These are phyloP conservation scores for Malacoctenus gilli DNA, from an alignment of 2,797 vertebrate genomes.

Conservation along the genomic window DNA sequence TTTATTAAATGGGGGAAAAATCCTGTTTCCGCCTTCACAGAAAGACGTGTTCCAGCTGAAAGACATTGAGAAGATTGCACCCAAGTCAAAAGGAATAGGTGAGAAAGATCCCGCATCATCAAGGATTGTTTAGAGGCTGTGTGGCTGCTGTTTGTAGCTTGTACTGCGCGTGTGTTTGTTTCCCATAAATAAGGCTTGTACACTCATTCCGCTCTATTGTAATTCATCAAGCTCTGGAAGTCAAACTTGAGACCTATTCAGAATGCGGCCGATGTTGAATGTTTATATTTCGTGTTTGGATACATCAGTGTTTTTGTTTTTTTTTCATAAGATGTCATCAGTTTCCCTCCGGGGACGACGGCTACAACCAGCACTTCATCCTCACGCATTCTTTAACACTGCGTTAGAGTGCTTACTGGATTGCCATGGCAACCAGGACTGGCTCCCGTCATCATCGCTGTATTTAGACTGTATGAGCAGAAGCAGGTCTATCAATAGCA, in stretches of 20 bases:
- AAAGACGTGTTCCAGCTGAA: conserved; percentile 99
- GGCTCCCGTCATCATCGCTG: conserved; percentile 24
- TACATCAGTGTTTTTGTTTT: background rate
- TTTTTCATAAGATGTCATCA: background rate
- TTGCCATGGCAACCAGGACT: conserved; percentile 47
- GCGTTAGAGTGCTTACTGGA: conserved; percentile 28
- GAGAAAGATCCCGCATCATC: too few species aligned
- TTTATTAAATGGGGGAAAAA: too few species aligned
- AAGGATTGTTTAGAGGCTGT: too few species aligned
- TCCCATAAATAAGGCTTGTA: too few species aligned
- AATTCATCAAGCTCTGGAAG: too few species aligned
- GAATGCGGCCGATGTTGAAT: background rate
- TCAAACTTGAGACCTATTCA: too few species aligned
- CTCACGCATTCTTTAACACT: conserved; percentile 26
- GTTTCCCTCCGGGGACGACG: conserved; percentile 2
- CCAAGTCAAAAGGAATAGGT: conserved; percentile 97
- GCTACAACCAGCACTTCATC: conserved; percentile 1
- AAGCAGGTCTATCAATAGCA: conserved; percentile 21
- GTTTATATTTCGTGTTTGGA: too few species aligned
- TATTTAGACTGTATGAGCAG: conserved; percentile 33
- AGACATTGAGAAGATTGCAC: conserved; percentile 98
- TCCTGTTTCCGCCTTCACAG: conserved; percentile 68
- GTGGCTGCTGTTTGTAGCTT: too few species aligned
- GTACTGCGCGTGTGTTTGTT: too few species aligned
- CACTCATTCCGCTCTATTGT: too few species aligned